Evolutionary conservation across 2,113 vertebrate genomes (phyloP).

Genomic region (Ophiodon elongatus): DNA sequence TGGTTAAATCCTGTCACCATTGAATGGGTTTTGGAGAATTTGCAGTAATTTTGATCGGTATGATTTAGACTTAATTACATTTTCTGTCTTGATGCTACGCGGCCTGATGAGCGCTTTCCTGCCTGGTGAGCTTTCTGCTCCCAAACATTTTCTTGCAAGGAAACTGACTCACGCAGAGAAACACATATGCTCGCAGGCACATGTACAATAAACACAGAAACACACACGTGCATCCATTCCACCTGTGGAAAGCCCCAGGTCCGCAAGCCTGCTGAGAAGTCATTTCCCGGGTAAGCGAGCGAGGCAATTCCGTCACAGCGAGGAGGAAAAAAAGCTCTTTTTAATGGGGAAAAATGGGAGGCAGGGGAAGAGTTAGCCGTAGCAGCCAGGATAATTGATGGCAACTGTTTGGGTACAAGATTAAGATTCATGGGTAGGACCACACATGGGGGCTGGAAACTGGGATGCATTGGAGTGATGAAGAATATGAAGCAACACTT

Average conservation of each 20-base stretch:
- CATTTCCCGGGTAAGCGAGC: slow-evolving; percentile 66
- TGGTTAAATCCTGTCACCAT: neutral
- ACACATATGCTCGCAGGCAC: neutral
- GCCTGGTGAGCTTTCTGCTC: slow-evolving; percentile 10
- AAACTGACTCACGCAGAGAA: slow-evolving; percentile 21
- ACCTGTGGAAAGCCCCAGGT: slow-evolving; percentile 49
- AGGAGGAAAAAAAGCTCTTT: slow-evolving; percentile 60
- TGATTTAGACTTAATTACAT: neutral
- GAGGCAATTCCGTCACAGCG: slow-evolving; percentile 69
- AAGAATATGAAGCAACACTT: slow-evolving; percentile 76
- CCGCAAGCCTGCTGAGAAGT: slow-evolving; percentile 73
- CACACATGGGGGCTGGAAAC: slow-evolving; percentile 65
- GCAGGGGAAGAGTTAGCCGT: slow-evolving; percentile 74
- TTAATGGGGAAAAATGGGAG: slow-evolving; percentile 79
- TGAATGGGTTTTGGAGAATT: neutral
- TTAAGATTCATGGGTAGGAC: slow-evolving; percentile 84
- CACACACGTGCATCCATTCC: slow-evolving; percentile 18
- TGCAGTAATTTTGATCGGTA: neutral
- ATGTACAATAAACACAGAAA: slow-evolving; percentile 34
- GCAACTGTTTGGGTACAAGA: slow-evolving; percentile 81
- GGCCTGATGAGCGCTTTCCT: neutral
- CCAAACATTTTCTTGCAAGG: slow-evolving; percentile 14
- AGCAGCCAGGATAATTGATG: slow-evolving; percentile 83
- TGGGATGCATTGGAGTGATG: slow-evolving; percentile 66
- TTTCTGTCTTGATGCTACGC: neutral